Evolutionary conservation across 1,140 invertebrate species (phyloP).

Genomic region (Gerris buenoi): DNA sequence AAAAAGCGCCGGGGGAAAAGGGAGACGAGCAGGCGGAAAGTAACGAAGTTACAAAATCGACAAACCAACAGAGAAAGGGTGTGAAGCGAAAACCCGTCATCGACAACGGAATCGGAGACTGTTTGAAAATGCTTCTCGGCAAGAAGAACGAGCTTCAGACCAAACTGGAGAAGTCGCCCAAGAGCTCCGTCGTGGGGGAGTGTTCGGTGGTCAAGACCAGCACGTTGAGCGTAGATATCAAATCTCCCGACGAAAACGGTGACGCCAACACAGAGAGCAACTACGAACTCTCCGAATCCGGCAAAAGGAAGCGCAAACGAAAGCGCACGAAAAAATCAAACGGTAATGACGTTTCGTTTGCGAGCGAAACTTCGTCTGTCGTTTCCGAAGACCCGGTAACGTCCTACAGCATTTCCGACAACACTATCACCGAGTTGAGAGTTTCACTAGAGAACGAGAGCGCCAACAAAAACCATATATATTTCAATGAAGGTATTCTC

Average conservation of each 20-base stretch:
- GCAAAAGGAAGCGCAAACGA: neutral
- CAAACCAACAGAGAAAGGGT: neutral
- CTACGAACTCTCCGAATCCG: neutral
- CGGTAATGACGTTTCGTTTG: neutral
- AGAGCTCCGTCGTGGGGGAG: too few relatives aligned
- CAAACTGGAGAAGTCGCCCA: too few relatives aligned
- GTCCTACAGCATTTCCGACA: neutral
- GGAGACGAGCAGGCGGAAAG: neutral
- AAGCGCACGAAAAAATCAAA: neutral
- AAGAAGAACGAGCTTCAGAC: neutral
- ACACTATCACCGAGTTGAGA: neutral
- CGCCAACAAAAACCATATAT: neutral
- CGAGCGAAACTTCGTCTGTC: neutral
- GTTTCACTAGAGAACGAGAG: neutral
- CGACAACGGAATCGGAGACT: neutral
- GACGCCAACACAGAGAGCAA: neutral
- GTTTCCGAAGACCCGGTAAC: neutral
- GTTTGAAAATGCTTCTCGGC: neutral
- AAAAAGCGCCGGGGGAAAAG: neutral
- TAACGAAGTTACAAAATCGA: neutral
- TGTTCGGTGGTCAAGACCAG: too few relatives aligned
- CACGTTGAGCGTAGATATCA: neutral
- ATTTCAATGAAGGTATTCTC: neutral
- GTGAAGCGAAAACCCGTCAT: neutral
- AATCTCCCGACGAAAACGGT: neutral